Evolutionary conservation across 2,113 vertebrate genomes (phyloP).

Genomic region (Gallinago undulata): DNA sequence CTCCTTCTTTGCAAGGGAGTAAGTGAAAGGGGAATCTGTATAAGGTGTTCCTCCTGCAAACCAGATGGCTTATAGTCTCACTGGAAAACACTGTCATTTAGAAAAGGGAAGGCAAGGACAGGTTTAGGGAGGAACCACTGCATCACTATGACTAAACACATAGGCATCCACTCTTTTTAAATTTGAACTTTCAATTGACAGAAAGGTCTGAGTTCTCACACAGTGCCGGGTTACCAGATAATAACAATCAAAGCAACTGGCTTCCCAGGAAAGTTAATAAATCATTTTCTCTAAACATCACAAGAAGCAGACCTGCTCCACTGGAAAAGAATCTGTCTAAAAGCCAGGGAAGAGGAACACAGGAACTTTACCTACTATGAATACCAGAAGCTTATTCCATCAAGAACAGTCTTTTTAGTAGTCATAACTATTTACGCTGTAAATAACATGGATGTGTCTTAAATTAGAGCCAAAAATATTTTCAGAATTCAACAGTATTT

Average conservation of each 20-base stretch:
- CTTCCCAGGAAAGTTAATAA: neutral
- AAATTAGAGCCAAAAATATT: constrained; percentile 64
- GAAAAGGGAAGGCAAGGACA: neutral
- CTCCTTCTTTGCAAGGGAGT: neutral
- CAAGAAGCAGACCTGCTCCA: neutral
- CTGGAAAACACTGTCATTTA: neutral
- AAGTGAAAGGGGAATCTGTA: neutral
- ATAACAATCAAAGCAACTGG: neutral
- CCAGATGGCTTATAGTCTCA: neutral
- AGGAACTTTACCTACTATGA: constrained; percentile 14
- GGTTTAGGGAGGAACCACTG: neutral
- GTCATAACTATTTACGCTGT: constrained; percentile 59
- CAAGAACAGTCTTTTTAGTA: constrained; percentile 50
- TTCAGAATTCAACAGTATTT: constrained; percentile 63
- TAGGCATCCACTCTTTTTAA: neutral
- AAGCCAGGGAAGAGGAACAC: neutral
- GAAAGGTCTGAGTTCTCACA: constrained; percentile 13
- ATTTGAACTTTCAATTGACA: neutral
- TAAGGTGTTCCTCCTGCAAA: neutral
- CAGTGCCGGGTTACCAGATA: neutral
- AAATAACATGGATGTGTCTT: constrained; percentile 46
- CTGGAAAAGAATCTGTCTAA: neutral
- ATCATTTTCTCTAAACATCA: neutral
- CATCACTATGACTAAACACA: neutral
- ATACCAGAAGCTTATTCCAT: constrained; percentile 15